Percentiles rank a stretch among this genome's conserved stretches.
Evolutionary conservation across 2,888 invertebrate species (phyloP).

Genomic region (Saturnia japonica): DNA sequence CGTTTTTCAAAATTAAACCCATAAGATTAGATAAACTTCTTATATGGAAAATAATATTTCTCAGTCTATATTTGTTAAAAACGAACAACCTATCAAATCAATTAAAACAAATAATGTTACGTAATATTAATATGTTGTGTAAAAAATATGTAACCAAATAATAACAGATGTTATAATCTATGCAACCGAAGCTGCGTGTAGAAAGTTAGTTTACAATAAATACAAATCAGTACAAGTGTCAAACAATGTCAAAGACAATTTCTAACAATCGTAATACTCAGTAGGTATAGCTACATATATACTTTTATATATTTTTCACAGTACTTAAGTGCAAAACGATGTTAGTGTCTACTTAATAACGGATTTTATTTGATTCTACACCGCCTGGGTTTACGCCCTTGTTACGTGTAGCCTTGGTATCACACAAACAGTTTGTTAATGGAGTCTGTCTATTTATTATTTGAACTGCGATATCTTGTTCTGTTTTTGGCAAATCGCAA

Average conservation of each 20-base stretch:
- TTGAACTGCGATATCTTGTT: too few relatives aligned
- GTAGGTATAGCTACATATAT: not conserved
- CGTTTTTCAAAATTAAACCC: too few relatives aligned
- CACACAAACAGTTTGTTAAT: not conserved
- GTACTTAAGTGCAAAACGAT: conserved; percentile 8
- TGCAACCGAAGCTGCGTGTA: not conserved
- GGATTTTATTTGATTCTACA: conserved; percentile 8
- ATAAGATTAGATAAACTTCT: too few relatives aligned
- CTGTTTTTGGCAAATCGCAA: too few relatives aligned
- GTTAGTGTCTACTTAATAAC: conserved; percentile 3
- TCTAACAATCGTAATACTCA: not conserved
- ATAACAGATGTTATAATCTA: too few relatives aligned
- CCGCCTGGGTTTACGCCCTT: not conserved
- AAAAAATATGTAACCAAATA: too few relatives aligned
- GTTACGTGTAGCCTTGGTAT: conserved; percentile 11
- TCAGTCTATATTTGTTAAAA: too few relatives aligned
- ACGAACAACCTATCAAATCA: too few relatives aligned
- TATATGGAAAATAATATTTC: too few relatives aligned
- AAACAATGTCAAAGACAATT: not conserved
- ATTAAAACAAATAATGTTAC: too few relatives aligned
- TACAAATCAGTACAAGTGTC: not conserved
- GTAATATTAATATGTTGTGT: too few relatives aligned
- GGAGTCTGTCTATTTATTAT: not conserved
- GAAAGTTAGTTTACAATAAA: not conserved
- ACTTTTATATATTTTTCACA: not conserved